Conservation (phyloP, 1,140 invertebrate genomes). For the Zaprionus davidi region DNA sequence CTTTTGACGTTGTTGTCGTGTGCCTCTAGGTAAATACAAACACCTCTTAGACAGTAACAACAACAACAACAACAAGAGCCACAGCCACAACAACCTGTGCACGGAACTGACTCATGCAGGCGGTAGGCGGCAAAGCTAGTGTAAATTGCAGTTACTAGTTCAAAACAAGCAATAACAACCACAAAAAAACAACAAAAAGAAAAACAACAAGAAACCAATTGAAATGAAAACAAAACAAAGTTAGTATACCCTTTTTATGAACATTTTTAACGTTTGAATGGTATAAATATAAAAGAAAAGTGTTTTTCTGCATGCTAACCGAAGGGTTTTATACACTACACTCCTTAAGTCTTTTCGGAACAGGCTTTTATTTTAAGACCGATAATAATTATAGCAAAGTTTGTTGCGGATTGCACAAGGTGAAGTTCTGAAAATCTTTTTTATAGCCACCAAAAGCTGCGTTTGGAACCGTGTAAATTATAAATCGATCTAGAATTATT, state of each 20-base stretch:
- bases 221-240: neutral
- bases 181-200: conserved; percentile 16
- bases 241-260: too few relatives aligned
- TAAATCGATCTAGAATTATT: too few relatives aligned
- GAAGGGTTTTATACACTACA: neutral
- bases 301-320: neutral
- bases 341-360: neutral
- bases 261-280: too few relatives aligned
- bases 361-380: neutral
- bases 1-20: conserved; percentile 41
- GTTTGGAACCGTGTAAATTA: too few relatives aligned
- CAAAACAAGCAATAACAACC: conserved; percentile 37
- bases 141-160: conserved; percentile 32
- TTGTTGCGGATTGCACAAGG: neutral
- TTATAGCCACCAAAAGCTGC: too few relatives aligned
- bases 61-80: neutral
- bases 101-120: conserved; percentile 54
- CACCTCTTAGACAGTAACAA: conserved; percentile 34
- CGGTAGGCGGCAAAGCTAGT: conserved; percentile 7
- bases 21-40: conserved; percentile 53
- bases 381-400: neutral
- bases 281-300: neutral
- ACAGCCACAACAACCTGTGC: conserved; percentile 40
- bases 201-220: neutral
- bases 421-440: neutral